phyloP scores from a whole-genome alignment of 1,140 invertebrate species.

The Manduca sexta region DNA sequence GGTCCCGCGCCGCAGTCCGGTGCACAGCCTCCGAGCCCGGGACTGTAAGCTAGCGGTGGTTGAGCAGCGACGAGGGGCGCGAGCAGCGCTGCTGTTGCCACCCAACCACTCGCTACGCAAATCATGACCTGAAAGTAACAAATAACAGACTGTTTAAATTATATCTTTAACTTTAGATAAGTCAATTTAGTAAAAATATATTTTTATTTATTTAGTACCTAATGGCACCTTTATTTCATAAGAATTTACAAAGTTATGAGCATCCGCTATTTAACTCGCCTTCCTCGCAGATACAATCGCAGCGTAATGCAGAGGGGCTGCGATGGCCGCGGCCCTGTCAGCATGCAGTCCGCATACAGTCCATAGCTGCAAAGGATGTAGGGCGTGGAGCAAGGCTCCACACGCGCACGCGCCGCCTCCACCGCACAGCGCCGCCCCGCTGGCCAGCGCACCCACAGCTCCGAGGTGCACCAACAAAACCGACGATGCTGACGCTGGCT shows the following conservation, averaged over 20 bases:
- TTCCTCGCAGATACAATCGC: constrained; percentile 80
- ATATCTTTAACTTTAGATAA: not conserved
- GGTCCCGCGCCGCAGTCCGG: constrained; percentile 78
- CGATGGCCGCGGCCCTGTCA: constrained; percentile 85
- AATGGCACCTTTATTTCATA: too few relatives aligned
- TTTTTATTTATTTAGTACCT: too few relatives aligned
- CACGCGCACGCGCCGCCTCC: constrained; percentile 74
- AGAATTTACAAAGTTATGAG: too few relatives aligned
- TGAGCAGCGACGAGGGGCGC: constrained; percentile 72
- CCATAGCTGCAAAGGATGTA: constrained; percentile 85
- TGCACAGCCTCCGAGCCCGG: constrained; percentile 76
- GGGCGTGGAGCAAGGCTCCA: constrained; percentile 76
- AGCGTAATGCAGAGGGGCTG: constrained; percentile 83
- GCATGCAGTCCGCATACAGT: constrained; percentile 86
- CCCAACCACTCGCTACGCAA: constrained; percentile 71
- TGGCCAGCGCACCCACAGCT: constrained; percentile 78
- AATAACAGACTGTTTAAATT: not conserved
- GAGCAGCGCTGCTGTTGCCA: constrained; percentile 68
- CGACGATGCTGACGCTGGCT: constrained; percentile 79
- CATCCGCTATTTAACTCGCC: constrained; percentile 40
- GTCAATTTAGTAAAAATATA: too few relatives aligned
- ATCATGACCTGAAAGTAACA: constrained; percentile 63
- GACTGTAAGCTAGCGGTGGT: constrained; percentile 69
- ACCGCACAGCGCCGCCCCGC: constrained; percentile 71
- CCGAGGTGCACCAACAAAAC: constrained; percentile 82